A percentile compares a stretch with the other conserved stretches of the same genome.
Conservation (phyloP, 2,888 invertebrate genomes). For the Quadriops clusia region DNA sequence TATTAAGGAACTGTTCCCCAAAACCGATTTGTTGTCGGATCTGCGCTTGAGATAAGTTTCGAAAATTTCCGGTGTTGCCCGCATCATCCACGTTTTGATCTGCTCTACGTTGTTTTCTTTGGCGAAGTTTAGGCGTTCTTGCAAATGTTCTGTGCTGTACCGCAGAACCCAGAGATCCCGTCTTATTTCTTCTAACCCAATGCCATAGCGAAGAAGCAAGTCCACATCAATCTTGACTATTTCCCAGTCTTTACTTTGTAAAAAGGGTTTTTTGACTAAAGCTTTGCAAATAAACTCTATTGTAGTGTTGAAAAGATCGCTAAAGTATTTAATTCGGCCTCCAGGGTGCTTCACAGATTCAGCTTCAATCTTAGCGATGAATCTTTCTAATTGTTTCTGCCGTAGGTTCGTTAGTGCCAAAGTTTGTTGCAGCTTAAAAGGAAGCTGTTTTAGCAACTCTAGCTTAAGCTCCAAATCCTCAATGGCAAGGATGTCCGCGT, state of each 20-base stretch:
- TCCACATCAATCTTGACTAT: too few species aligned
- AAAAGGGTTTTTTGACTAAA: constrained; percentile 8
- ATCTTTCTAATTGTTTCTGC: constrained; percentile 4
- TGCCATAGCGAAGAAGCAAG: too few species aligned
- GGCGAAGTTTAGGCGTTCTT: constrained; percentile 27
- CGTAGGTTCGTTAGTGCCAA: too few species aligned
- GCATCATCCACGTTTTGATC: constrained; percentile 40
- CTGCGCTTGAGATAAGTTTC: constrained; percentile 31
- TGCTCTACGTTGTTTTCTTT: constrained; percentile 27
- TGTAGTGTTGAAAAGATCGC: too few species aligned
- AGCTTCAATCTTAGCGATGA: not conserved
- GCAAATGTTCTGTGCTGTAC: constrained; percentile 28
- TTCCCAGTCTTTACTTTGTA: too few species aligned
- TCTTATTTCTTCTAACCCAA: constrained; percentile 28
- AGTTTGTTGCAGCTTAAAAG: too few species aligned
- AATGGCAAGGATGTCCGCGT: too few species aligned
- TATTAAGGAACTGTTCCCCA: constrained; percentile 31
- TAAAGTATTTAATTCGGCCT: too few species aligned
- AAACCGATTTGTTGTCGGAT: constrained; percentile 29
- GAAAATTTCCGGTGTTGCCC: constrained; percentile 29
- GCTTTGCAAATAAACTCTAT: too few species aligned
- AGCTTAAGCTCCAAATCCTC: too few species aligned
- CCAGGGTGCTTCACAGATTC: not conserved
- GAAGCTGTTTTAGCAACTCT: too few species aligned
- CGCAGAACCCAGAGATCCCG: constrained; percentile 37